phyloP scores from a whole-genome alignment of 2,888 invertebrate genomes.

The Trissonchulus sp. region DNA sequence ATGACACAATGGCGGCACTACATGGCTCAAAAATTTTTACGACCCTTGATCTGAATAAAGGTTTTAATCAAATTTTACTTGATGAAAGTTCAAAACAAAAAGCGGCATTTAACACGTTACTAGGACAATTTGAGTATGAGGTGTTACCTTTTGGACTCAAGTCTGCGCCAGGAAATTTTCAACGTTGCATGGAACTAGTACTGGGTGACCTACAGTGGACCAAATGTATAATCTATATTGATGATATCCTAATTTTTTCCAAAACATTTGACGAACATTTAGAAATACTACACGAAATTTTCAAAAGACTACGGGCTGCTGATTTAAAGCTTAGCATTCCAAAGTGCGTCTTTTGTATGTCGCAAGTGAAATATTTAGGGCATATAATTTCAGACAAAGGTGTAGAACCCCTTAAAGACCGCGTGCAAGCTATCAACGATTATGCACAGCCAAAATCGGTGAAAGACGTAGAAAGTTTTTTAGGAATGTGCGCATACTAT shows the following conservation, averaged over 20 bases:
- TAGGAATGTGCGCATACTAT: constrained; percentile 38
- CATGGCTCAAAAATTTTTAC: background rate
- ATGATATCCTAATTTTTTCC: no score
- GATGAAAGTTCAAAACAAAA: background rate
- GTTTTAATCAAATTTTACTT: background rate
- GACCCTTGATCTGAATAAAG: constrained; percentile 24
- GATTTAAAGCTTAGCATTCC: constrained; percentile 35
- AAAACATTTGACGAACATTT: constrained; percentile 35
- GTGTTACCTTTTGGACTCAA: no score
- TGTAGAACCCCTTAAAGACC: constrained; percentile 33
- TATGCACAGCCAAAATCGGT: constrained; percentile 34
- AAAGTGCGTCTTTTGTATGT: constrained; percentile 33
- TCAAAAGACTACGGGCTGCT: constrained; percentile 31
- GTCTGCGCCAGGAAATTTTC: background rate
- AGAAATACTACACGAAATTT: constrained; percentile 29
- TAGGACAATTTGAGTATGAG: constrained; percentile 34
- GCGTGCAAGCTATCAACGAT: no score
- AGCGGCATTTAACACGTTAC: background rate
- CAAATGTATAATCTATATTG: no score
- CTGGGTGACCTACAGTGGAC: background rate
- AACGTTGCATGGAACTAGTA: background rate
- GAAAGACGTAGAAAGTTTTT: constrained; percentile 34
- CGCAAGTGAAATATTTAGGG: constrained; percentile 31
- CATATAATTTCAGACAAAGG: constrained; percentile 31
- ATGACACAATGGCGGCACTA: background rate